Base-by-base conservation (phyloP, 2,888 invertebrate genomes). In the Epirrita christyi region DNA sequence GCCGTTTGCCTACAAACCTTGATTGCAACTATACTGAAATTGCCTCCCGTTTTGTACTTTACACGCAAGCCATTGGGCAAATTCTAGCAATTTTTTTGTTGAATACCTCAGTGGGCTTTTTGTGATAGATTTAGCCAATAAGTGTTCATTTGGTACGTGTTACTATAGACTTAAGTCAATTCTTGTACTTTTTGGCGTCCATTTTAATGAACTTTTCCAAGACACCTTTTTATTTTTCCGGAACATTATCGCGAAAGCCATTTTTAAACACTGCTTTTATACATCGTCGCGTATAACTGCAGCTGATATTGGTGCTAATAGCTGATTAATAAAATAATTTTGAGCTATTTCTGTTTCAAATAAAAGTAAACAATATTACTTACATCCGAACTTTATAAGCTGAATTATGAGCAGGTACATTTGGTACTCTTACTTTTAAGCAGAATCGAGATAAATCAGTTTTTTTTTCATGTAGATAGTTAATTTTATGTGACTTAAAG, bases 121-220 rank as follows among this genome's bases (percentile, higher is more conserved):
- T 91, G 90, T 91, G 89, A 90, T 91, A 90, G 88, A 83, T 86
- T 85, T 91, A 91, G 90, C 90, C 90, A 81, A 81, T 92, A 91
- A 89, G 91, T 92, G 91, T 92, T 91, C 91, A 90, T 83, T 80
- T 85, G 86, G 77, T 83, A 84, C 75, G 76, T 84, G 77, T 85
- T 59, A 46, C 82, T 75, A 67, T 21, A 21, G 2, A 21, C 21
- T 53, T 86, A 86, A 84, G 89, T 90, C 85, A 89, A 88, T 88
- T 89, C 79, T 76, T 80, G 77, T 85, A 85, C 82, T 80, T 78
- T 79, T 87, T 85, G 83, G 79, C 86, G 87, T 88, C 86, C 85
- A 84, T 80, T 73, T 75, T 72, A 72, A 52, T 44, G 14, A 55
- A 48, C 34, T 54, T 57, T 63, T 63, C 55, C 49, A 63, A 66